Evolutionary conservation across 1,140 invertebrate genomes (phyloP), one percentile per base, ranked within the genome.

Genomic region (Brachionus koreanus): DNA sequence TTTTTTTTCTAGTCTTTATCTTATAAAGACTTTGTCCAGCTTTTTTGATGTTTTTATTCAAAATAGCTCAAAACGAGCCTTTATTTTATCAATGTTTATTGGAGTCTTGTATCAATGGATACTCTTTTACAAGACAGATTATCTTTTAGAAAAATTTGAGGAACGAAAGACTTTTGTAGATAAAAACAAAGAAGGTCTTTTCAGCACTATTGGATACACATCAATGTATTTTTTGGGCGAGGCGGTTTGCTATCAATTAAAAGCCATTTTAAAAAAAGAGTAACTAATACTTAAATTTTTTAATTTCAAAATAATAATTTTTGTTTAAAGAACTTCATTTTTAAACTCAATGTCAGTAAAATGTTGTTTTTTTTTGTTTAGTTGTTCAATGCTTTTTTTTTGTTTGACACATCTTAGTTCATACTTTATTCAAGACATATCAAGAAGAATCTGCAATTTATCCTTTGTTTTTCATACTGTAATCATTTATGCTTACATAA

Each of bases 161-260:
- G 16, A 65, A 33, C 33, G 63, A 37, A 65, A 33, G 29, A 37
- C 25, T 33, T 65, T n/a, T 65, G n/a, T 97, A 0, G 89, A 91
- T 83, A 93, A 94, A 0, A 98, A 98, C 87, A 91, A 94, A 84
- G 96, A 98, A 90, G 96, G 96, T 0, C 89, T 98, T 49, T 91
- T 92, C 33, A 96, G 95, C 0, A 89, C 92, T 35, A 88, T 93
- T 3, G 96, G 96, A 3, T 97, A 95, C 87, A 87, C 95, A 12
- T 91, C 92, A 2, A 86, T 97, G 1, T 97, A 95, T 86, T 89
- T 96, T 76, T 89, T 92, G 9, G 37, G 10, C 0, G 37, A 75
- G 10, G 39, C 16, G 5, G 16, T 75, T 5, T 75, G 29, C 37
- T 75, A 46, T 75, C 72, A 52, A 10, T n/a, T 75, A n/a, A 75